Conservation (phyloP, 2,888 invertebrate genomes). For the Brachyptera putata region DNA sequence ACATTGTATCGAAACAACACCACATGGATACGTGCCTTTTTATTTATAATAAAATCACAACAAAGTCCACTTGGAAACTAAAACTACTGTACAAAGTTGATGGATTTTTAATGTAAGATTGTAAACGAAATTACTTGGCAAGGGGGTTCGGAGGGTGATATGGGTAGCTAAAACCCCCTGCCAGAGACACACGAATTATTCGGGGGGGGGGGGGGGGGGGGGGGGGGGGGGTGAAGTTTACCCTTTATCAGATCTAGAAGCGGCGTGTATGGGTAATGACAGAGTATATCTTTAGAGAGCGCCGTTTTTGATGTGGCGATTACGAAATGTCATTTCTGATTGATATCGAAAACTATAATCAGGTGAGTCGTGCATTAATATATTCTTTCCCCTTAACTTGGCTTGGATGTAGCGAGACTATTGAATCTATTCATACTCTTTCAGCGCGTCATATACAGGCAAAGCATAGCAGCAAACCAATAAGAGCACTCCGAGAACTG, state of each 20-base stretch:
- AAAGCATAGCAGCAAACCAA: not conserved
- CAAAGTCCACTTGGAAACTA: constrained; percentile 7
- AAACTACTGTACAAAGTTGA: constrained; percentile 18
- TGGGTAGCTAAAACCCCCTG: constrained; percentile 12
- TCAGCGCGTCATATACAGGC: constrained; percentile 5
- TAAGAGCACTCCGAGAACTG: not conserved
- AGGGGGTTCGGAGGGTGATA: not conserved
- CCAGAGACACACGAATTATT: constrained; percentile 14
- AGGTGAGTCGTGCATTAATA: not conserved
- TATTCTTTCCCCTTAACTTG: not conserved
- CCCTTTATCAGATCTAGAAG: constrained; percentile 7
- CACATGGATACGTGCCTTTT: not conserved
- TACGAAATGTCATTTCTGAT: constrained; percentile 2
- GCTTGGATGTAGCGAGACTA: not conserved
- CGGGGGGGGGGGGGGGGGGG: constrained; percentile 17
- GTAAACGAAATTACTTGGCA: constrained; percentile 18
- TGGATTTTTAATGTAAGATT: constrained; percentile 30
- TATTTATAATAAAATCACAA: constrained; percentile 9
- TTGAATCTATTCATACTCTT: constrained; percentile 11
- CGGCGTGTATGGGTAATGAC: constrained; percentile 6
- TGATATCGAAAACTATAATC: not conserved
- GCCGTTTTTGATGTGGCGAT: not conserved
- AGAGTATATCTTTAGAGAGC: not conserved
- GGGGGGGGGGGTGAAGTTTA: constrained; percentile 13
- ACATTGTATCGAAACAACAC: no score